Conservation (phyloP, 2,113 vertebrate genomes). For the Diphyllodes magnificus region DNA sequence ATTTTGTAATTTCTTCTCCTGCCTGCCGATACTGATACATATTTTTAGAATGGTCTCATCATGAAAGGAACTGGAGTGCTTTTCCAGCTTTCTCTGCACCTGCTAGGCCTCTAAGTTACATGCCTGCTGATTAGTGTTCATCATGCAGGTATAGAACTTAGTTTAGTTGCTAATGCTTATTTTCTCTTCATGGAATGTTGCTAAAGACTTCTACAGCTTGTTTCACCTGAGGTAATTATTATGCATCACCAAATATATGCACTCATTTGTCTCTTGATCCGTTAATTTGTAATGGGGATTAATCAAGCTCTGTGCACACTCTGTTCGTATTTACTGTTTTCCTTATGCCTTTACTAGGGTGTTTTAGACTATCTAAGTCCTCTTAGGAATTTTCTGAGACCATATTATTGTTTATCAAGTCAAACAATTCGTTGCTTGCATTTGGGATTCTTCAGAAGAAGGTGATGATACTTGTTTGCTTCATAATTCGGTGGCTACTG, state of each 20-base stretch:
- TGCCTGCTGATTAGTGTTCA: not conserved
- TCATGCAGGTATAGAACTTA: not conserved
- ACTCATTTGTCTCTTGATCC: conserved; percentile 40
- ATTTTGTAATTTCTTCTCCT: not conserved
- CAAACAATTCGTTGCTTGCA: not conserved
- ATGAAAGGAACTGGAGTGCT: not conserved
- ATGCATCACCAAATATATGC: conserved; percentile 33
- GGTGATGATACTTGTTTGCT: not conserved
- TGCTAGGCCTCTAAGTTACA: not conserved
- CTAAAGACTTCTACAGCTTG: conserved; percentile 2
- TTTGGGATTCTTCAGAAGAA: not conserved
- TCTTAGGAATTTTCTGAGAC: not conserved
- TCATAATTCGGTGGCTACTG: not conserved
- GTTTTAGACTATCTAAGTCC: not conserved
- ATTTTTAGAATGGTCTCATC: conserved; percentile 22
- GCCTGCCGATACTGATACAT: not conserved
- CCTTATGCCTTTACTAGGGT: not conserved
- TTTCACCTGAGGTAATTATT: conserved; percentile 28
- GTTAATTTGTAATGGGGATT: conserved; percentile 47
- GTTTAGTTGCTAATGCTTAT: not conserved
- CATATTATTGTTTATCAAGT: not conserved
- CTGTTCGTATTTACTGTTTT: not conserved
- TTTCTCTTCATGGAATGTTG: conserved; percentile 16
- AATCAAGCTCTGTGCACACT: conserved; percentile 27
- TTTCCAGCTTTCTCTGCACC: not conserved